These are phyloP conservation scores for Paratilapia polleni DNA, from an alignment of 2,113 vertebrate genomes.

Conservation along the genomic window DNA sequence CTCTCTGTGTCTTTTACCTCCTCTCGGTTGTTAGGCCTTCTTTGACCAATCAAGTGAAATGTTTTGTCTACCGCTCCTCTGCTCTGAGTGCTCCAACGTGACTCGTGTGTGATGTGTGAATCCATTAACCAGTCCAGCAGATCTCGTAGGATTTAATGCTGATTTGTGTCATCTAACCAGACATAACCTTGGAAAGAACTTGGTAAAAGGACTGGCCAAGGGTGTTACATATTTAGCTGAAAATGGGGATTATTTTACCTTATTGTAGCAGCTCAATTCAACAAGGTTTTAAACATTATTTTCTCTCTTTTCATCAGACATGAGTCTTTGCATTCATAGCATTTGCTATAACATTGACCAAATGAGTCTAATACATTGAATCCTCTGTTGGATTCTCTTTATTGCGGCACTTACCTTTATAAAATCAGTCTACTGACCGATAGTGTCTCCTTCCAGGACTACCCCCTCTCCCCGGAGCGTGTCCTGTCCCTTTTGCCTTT, in stretches of 20 bases:
- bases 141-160: slow-evolving; percentile 30
- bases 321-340: not conserved
- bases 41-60: slow-evolving; percentile 14
- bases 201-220: slow-evolving; percentile 8
- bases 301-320: not conserved
- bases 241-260: not conserved
- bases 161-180: slow-evolving; percentile 12
- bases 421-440: slow-evolving; percentile 39
- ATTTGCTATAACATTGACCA: not conserved
- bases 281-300: not conserved
- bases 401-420: slow-evolving; percentile 26
- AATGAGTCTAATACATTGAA: no score
- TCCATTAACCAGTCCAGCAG: slow-evolving; percentile 20
- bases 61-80: not conserved
- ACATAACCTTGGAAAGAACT: slow-evolving; percentile 1
- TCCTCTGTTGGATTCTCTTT: not conserved
- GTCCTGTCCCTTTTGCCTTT: slow-evolving; percentile 49
- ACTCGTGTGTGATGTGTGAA: slow-evolving; percentile 51
- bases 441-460: slow-evolving; percentile 28
- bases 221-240: not conserved
- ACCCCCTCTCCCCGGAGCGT: slow-evolving; percentile 36
- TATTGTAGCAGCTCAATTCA: not conserved
- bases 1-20: not conserved
- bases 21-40: not conserved
- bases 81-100: slow-evolving; percentile 10